Base-by-base conservation (phyloP, 2,888 invertebrate genomes). In the Anorthoa munda region DNA sequence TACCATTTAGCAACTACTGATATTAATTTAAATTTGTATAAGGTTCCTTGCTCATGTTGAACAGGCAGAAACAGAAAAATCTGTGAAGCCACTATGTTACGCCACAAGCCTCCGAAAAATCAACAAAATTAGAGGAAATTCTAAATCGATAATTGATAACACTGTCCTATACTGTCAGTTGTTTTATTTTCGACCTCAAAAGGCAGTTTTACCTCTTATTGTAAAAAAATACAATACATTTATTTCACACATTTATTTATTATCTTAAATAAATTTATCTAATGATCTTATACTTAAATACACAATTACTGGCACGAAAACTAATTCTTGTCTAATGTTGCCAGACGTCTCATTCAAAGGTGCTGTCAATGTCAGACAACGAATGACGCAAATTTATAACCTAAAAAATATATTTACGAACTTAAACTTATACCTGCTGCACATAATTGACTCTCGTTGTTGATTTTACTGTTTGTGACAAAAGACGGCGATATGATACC, bases 401-500 rank as follows among this genome's bases (percentile, higher is more conserved):
- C 73, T 75, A 45, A 21, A 72, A 56, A 23, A 26, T 2, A 0
- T 15, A 26, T 45, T 21, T 15, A 4, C 7, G 1, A n/a, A 46
- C 17, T 11, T 1, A n/a, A n/a, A n/a, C n/a, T n/a, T n/a, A n/a
- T 11, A 3, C n/a, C 39, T 55, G n/a, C n/a, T 66, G 39, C 39
- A 23, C 53, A 15, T 15, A 58, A 2, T 45, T 73, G 12, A 45
- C 4, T 59, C 21, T 21, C 39, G 9, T 45, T 60, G 12, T 50
- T 26, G 1, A n/a, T 51, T 48, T 63, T 18, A 56, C 4, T 15
- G 23, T 66, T 46, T 13, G n/a, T 48, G 2, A 2, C 17, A 7
- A 21, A 31, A 66, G 46, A 17, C n/a, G 80, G 79, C 60, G 77
- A 81, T 77, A 95, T 95, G 95, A 82, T 93, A 75, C 90, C 92